Base-by-base conservation (phyloP, 2,113 vertebrate species). In the Anseranas semipalmata region DNA sequence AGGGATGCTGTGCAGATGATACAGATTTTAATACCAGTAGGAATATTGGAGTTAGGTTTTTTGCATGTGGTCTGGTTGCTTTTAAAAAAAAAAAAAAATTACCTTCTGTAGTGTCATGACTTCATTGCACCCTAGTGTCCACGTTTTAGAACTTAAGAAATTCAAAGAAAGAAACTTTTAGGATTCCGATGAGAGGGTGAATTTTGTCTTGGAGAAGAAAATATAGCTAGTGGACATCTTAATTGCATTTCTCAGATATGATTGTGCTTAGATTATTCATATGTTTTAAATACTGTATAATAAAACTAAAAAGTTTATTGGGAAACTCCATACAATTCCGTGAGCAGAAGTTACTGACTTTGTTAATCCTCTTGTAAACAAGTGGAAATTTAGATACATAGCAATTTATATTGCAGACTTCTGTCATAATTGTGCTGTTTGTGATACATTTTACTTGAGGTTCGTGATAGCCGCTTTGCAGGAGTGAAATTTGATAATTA, bases 121-220 rank as follows among this genome's bases (percentile, higher is more conserved):
- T 92, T 92, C 18, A 10, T 25, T 67, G 41, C 43, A 21, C 72
- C 27, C 43, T 82, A 17, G 32, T 72, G 35, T 82, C 62, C 14
- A 18, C 73, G 63, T 83, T 80, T 52, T 68, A 87, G 62, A 75
- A n/a, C 13, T 41, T 43, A 73, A 89, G 62, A 90, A 68, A 89
- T 76, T 88, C 43, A 52, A 77, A 12, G 41, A 48, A 87, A 85
- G 48, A 73, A 76, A 77, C 68, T n/a, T 73, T 83, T 80, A 80
- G 41, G 16, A 55, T 91, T 37, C 32, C 2, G 4, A n/a, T 46
- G 19, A 91, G 32, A 79, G 55, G 28, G 39, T 92, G 53, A 53
- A 76, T 88, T 96, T 91, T 95, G 45, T 14, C 87, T 84, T 46
- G 15, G 78, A 90, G 75, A 66, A 63, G n/a, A 81, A 81, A 85